Percentiles rank a stretch among this genome's conserved stretches.
Conservation (phyloP, 2,888 invertebrate species). For the Cheilosia impressa region DNA sequence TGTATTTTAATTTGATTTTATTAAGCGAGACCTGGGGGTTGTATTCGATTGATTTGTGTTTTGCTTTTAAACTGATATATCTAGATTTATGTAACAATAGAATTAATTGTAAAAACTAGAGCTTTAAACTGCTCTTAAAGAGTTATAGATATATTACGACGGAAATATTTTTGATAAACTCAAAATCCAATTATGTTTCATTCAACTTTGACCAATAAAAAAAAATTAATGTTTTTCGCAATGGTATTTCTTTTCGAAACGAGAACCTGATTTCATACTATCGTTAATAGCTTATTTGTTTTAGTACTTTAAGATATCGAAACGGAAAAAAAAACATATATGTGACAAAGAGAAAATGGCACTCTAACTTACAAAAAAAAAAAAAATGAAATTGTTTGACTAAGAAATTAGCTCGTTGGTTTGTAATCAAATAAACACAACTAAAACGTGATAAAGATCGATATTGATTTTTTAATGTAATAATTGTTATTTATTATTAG, state of each 20-base stretch:
- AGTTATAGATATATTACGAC: conserved; percentile 30
- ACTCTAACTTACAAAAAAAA: conserved; percentile 39
- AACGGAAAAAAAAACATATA: conserved; percentile 28
- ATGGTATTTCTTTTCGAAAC: conserved; percentile 25
- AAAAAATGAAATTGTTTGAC: conserved; percentile 25
- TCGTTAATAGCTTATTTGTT: conserved; percentile 50
- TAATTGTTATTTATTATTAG: conserved; percentile 73
- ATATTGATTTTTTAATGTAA: conserved; percentile 73
- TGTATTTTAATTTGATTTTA: conserved; percentile 51
- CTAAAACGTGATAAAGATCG: conserved; percentile 73
- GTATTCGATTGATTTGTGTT: conserved; percentile 39
- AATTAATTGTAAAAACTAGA: conserved; percentile 40
- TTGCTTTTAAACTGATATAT: conserved; percentile 36
- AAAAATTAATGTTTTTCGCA: conserved; percentile 25
- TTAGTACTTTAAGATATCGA: conserved; percentile 45
- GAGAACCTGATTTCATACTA: conserved; percentile 12
- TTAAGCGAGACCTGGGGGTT: conserved; percentile 35
- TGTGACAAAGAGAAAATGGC: conserved; percentile 27
- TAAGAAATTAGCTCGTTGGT: conserved; percentile 41
- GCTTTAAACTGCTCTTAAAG: conserved; percentile 44
- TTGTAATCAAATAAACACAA: conserved; percentile 60
- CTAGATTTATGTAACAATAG: conserved; percentile 50
- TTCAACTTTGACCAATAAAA: conserved; percentile 52
- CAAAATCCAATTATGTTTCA: conserved; percentile 50
- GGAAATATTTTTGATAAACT: conserved; percentile 56